Conservation (phyloP, 2,797 vertebrate genomes). For the Cynodonichthys magdalenae region DNA sequence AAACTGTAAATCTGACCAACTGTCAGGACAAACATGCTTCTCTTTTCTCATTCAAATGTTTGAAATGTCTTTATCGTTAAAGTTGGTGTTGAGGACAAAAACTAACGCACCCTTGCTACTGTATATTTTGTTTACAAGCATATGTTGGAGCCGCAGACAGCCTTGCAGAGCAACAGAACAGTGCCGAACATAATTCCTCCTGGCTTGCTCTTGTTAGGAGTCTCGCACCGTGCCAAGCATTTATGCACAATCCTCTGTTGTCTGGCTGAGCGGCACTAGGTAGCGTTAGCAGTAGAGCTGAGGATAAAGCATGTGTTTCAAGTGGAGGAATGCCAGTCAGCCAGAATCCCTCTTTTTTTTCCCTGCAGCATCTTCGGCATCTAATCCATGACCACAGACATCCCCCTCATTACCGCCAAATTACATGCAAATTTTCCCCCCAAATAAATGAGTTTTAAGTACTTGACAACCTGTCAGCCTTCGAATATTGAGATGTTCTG, state of each 20-base stretch:
- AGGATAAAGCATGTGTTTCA: conserved; percentile 60
- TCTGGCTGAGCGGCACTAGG: conserved; percentile 43
- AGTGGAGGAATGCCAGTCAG: conserved; percentile 78
- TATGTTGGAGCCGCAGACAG: conserved; percentile 28
- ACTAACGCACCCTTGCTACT: conserved; percentile 11
- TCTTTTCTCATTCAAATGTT: neutral
- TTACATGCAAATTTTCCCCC: conserved; percentile 98
- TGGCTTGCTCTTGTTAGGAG: conserved; percentile 44
- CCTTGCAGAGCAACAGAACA: conserved; percentile 38
- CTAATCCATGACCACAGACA: conserved; percentile 94
- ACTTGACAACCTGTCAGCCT: conserved; percentile 99
- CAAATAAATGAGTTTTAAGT: conserved; percentile 99
- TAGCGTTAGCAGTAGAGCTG: conserved; percentile 57
- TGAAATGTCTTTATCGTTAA: neutral
- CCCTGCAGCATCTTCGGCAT: conserved; percentile 69
- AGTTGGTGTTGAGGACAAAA: neutral
- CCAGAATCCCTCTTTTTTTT: conserved; percentile 60
- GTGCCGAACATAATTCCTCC: conserved; percentile 27
- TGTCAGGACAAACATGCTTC: too few relatives aligned
- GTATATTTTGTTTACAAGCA: conserved; percentile 45
- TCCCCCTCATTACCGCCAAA: conserved; percentile 96
- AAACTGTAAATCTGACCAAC: neutral
- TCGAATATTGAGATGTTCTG: conserved; percentile 96
- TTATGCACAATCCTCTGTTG: conserved; percentile 55
- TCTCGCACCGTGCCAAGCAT: conserved; percentile 46